Percentiles rank a stretch among this genome's conserved stretches.
Conservation (phyloP, 2,888 invertebrate genomes). For the Gortyna flavago region DNA sequence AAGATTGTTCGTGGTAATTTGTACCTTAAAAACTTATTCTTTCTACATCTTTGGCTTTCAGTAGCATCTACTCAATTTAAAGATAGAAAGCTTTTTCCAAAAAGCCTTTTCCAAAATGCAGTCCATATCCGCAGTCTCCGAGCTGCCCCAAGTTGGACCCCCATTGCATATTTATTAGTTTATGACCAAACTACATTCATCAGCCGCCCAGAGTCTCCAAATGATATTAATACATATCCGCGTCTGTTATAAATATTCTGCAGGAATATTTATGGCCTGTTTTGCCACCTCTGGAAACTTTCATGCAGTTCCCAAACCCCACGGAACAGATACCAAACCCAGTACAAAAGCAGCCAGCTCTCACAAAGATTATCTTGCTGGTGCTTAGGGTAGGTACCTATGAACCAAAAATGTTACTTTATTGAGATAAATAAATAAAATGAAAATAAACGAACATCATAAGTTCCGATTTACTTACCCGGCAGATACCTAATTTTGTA, state of each 20-base stretch:
- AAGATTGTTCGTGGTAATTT: not conserved
- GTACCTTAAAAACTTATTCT: not conserved
- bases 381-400: not conserved
- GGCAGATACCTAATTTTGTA: not conserved
- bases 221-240: slow-evolving; percentile 40
- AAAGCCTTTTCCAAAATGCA: not conserved
- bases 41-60: not conserved
- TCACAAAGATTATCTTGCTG: not conserved
- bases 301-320: not conserved
- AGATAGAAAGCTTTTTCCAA: too few species aligned
- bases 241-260: not conserved
- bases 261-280: not conserved
- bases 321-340: too few species aligned
- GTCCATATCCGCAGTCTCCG: not conserved
- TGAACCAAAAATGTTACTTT: not conserved
- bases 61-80: not conserved
- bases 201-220: slow-evolving; percentile 24
- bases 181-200: slow-evolving; percentile 43
- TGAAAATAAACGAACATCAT: not conserved
- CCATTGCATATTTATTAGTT: slow-evolving; percentile 49
- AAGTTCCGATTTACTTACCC: not conserved
- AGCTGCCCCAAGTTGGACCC: slow-evolving; percentile 9
- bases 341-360: not conserved
- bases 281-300: too few species aligned
- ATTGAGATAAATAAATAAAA: not conserved